Evolutionary conservation across 2,888 invertebrate genomes (phyloP), one percentile per base, ranked within the genome.

Genomic region (Crioceris asparagi): DNA sequence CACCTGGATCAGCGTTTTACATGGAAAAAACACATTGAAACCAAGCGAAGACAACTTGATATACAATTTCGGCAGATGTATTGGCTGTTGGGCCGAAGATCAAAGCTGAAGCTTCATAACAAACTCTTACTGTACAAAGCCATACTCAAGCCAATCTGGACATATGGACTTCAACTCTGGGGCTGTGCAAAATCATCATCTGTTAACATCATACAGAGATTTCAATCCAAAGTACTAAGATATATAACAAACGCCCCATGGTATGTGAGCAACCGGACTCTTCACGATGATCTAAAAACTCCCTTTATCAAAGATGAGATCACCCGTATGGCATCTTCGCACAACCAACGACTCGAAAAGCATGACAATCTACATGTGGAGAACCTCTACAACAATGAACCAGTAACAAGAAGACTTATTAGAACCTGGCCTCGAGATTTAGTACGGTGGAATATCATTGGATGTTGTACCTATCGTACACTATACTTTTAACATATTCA

Each of bases 91-190:
- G 19, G 26, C 34, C 11, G 16, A 25, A 34, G 17, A 26, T 34
- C 26, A 16, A 26, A 25, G 10, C 3, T 25, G 17, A 6, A 10
- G 17, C 26, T 34, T 7, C 26, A 34, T 11, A 34, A 34, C 18
- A 25, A 34, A 23, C 15, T 34, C 12, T 18, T 34, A 4, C 27
- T 34, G 1, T 34, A 34, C 25, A 34, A 34, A 25, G n/a, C n/a
- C n/a, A n/a, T n/a, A n/a, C n/a, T n/a, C n/a, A n/a, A n/a, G n/a
- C n/a, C n/a, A n/a, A n/a, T n/a, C n/a, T n/a, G n/a, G n/a, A n/a
- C n/a, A n/a, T n/a, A n/a, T n/a, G n/a, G n/a, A n/a, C n/a, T n/a
- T 8, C 12, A 35, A 4, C 27, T 34, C 27, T 35, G 35, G 35
- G 26, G 17, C 17, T 35, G 35, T 27, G 26, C 25, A 8, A 35